Conservation (phyloP, 1,140 invertebrate genomes). For the Chironomus tepperi region DNA sequence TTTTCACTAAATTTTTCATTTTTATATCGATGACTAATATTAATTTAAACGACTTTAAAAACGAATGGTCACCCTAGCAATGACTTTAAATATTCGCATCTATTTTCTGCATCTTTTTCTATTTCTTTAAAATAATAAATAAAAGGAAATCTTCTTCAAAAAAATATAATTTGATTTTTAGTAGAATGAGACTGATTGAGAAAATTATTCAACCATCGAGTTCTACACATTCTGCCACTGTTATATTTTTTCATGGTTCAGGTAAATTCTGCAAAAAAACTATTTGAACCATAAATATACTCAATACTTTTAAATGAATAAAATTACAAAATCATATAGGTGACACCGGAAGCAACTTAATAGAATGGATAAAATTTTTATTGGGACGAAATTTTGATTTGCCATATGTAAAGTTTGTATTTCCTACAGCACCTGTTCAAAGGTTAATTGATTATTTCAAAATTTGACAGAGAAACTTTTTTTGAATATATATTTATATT, state of each 20-base stretch:
- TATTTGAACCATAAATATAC: not conserved
- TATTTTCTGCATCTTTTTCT: no score
- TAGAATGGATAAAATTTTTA: constrained; percentile 54
- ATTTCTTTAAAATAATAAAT: no score
- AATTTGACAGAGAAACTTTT: constrained; percentile 47
- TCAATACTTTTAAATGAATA: constrained; percentile 19
- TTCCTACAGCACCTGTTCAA: constrained; percentile 58
- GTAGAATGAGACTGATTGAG: constrained; percentile 28
- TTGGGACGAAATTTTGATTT: constrained; percentile 50
- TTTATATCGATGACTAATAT: no score
- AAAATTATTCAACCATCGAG: constrained; percentile 37
- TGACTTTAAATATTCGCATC: no score
- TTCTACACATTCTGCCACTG: constrained; percentile 42
- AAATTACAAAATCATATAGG: constrained; percentile 40
- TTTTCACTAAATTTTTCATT: no score
- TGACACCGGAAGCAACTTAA: constrained; percentile 49
- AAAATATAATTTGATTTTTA: no score
- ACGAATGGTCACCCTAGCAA: no score
- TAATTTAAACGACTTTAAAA: no score
- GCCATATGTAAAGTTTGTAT: constrained; percentile 59
- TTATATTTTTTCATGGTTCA: constrained; percentile 55
- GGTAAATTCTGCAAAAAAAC: constrained; percentile 37
- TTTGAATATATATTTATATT: constrained; percentile 26
- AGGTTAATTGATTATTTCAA: constrained; percentile 55
- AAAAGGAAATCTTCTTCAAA: no score